Base-by-base conservation (phyloP, 2,113 vertebrate genomes). In the Hemiprocne comata region DNA sequence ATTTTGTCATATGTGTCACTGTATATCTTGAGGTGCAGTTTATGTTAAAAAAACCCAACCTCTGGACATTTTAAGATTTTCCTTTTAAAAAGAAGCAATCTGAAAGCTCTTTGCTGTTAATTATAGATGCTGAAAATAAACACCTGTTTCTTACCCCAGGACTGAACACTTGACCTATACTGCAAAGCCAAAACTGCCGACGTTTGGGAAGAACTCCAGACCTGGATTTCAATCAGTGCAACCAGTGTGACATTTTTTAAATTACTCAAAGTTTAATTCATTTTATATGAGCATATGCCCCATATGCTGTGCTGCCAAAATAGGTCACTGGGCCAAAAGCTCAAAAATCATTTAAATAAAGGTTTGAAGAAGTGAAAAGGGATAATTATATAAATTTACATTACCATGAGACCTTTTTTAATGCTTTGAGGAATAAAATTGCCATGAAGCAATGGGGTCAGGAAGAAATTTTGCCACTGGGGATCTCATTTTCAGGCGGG, bases 41-140 rank as follows among this genome's bases (percentile, higher is more conserved):
- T 75, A 28, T 71, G 44, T 18, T 26, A 2, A 3, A 69, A 46
- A 38, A 2, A 1, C 0, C 2, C 33, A 58, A 54, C 2, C 11
- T 42, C 29, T 36, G 70, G 33, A n/a, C 13, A 28, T 60, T 84
- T 77, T 25, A 36, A 13, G 23, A 31, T n/a, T 86, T 84, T 73
- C 34, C 24, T 11, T 55, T 50, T 54, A 21, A 57, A 91, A 72
- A 62, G 26, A 78, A 64, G 15, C 11, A 72, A 73, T 69, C 23
- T 13, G 42, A 50, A 84, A 87, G 36, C 13, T 84, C 34, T 64
- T 89, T 65, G 48, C 21, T 61, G 7, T 57, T 87, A 54, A 70
- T 87, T 62, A 50, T 38, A 70, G 71, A 42, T 73, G n/a, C 36
- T n/a, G 67, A 92, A 91, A 70, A 79, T n/a, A 73, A 76, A 58